phyloP scores from a whole-genome alignment of 2,113 vertebrate species.

The Alligator mississippiensis region DNA sequence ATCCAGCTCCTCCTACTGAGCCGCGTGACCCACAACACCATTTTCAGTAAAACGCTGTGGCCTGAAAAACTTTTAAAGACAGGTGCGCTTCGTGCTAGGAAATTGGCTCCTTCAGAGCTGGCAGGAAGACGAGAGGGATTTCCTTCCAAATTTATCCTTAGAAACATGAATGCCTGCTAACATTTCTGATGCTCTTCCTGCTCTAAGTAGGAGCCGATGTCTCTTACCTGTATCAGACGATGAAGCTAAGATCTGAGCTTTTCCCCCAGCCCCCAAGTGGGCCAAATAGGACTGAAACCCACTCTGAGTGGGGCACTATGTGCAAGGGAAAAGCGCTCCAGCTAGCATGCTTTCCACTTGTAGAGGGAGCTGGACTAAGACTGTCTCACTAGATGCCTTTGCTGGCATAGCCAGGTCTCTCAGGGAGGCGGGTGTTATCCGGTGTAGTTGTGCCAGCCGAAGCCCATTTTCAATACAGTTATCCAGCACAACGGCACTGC shows the following conservation, averaged over 20 bases:
- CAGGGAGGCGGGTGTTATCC: neutral
- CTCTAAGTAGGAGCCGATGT: constrained; percentile 63
- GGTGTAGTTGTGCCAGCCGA: neutral
- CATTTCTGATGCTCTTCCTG: constrained; percentile 56
- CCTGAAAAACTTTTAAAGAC: fast-evolving
- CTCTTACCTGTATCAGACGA: neutral
- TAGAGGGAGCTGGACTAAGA: too few relatives aligned
- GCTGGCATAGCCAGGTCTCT: neutral
- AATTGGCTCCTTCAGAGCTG: fast-evolving
- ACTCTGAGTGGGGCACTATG: too few relatives aligned
- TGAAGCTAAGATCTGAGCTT: too few relatives aligned
- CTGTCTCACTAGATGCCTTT: neutral
- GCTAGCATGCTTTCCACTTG: neutral
- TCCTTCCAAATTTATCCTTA: constrained; percentile 48
- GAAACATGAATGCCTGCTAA: constrained; percentile 73
- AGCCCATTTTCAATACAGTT: neutral
- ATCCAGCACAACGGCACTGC: neutral
- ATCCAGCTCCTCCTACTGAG: neutral
- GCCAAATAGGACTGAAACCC: too few relatives aligned
- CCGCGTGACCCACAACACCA: neutral
- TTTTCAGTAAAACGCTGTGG: neutral
- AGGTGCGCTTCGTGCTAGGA: fast-evolving
- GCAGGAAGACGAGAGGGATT: neutral
- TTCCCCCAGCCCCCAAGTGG: too few relatives aligned
- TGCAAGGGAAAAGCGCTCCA: too few relatives aligned